These are phyloP conservation scores for Heloderma charlesbogerti DNA, from an alignment of 2,113 vertebrate genomes.

Conservation along the genomic window DNA sequence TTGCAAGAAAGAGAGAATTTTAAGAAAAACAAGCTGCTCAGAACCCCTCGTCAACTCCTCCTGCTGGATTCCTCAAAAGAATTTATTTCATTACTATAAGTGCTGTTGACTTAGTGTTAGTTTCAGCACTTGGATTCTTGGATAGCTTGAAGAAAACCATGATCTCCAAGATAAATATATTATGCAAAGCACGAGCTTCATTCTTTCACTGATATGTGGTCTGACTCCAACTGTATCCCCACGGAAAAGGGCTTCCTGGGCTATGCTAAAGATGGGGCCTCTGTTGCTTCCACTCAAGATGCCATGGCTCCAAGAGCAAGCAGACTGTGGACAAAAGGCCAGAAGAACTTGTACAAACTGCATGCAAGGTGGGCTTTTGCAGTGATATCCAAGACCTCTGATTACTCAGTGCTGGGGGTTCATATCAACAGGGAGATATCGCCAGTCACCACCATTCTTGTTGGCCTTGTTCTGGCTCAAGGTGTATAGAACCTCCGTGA, in stretches of 20 bases:
- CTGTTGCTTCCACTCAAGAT: conserved; percentile 6
- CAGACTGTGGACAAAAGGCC: neutral
- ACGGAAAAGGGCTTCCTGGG: conserved; percentile 47
- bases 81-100: conserved; percentile 83
- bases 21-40: conserved; percentile 87
- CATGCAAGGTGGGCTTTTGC: neutral
- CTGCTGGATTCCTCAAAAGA: conserved; percentile 77
- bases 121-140: conserved; percentile 85
- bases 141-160: conserved; percentile 74
- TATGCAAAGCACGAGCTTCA: conserved; percentile 78
- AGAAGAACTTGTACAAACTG: neutral
- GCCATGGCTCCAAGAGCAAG: neutral
- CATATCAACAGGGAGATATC: neutral
- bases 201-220: conserved; percentile 71
- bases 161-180: conserved; percentile 82
- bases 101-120: conserved; percentile 85
- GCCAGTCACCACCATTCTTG: too few relatives aligned
- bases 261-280: conserved; percentile 15
- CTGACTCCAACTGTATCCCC: conserved; percentile 61
- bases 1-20: conserved; percentile 86
- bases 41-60: conserved; percentile 72
- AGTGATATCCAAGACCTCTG: neutral
- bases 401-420: neutral
- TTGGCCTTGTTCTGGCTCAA: neutral
- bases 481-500: neutral